These are phyloP conservation scores for Ophiodon elongatus DNA, from an alignment of 2,113 vertebrate species.

Conservation along the genomic window DNA sequence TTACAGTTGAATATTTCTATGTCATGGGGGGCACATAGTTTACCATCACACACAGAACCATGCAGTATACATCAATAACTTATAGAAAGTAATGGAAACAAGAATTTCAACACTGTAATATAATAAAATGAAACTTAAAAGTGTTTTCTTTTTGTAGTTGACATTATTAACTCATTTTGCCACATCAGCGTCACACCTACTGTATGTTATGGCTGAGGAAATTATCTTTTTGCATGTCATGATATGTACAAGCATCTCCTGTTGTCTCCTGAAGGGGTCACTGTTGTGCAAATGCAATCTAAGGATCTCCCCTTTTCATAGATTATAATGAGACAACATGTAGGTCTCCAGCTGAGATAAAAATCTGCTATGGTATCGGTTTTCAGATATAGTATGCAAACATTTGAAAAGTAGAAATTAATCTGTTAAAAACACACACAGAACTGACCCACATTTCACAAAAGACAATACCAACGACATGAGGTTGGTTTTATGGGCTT, in stretches of 20 bases:
- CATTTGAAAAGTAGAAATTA: background rate
- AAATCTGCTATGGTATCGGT: background rate
- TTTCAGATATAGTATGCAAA: background rate
- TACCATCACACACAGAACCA: background rate
- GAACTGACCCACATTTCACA: background rate
- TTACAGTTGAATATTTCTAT: background rate
- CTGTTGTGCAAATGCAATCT: background rate
- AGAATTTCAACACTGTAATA: background rate
- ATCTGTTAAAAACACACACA: background rate
- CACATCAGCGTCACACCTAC: background rate
- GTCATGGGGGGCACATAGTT: background rate
- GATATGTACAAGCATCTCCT: background rate
- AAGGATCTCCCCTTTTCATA: background rate
- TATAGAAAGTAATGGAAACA: background rate
- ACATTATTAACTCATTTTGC: background rate
- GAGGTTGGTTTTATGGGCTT: background rate
- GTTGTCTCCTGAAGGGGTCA: constrained; percentile 22
- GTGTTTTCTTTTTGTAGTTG: background rate
- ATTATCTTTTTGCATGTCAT: background rate
- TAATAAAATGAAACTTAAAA: background rate
- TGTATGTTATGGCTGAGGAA: background rate
- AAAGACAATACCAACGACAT: background rate
- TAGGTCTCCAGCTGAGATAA: background rate
- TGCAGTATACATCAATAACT: background rate
- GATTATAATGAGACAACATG: background rate